phyloP scores from a whole-genome alignment of 2,888 invertebrate species.

The Ectemnius continuus region DNA sequence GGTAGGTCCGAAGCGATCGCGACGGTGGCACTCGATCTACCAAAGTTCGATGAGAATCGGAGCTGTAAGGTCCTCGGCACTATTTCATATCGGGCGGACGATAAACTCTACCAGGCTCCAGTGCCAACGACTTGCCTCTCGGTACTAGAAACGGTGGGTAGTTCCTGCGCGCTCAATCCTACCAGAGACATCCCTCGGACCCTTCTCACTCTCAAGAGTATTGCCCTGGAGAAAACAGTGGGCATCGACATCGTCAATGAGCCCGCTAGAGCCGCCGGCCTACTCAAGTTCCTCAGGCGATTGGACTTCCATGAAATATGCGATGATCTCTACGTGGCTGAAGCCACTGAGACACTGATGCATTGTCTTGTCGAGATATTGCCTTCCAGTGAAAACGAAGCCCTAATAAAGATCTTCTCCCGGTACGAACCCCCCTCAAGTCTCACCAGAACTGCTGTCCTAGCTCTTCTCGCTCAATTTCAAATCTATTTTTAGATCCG shows the following conservation, averaged over 20 bases:
- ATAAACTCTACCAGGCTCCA: slow-evolving; percentile 63
- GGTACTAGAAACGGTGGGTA: slow-evolving; percentile 55
- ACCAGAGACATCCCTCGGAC: slow-evolving; percentile 31
- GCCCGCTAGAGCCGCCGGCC: slow-evolving; percentile 33
- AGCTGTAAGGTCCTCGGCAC: slow-evolving; percentile 60
- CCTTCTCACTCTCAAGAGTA: slow-evolving; percentile 64
- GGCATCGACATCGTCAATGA: slow-evolving; percentile 42
- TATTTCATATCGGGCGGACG: slow-evolving; percentile 64
- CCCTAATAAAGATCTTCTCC: slow-evolving; percentile 59
- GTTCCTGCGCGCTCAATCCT: slow-evolving; percentile 53
- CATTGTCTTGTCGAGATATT: slow-evolving; percentile 68
- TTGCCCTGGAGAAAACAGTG: slow-evolving; percentile 63
- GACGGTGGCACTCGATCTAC: slow-evolving; percentile 66
- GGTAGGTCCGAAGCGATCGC: slow-evolving; percentile 54
- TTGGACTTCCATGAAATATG: slow-evolving; percentile 60
- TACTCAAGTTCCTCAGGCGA: slow-evolving; percentile 57
- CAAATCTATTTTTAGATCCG: slow-evolving; percentile 56
- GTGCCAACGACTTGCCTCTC: slow-evolving; percentile 57
- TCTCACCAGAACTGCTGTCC: neutral
- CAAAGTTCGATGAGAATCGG: slow-evolving; percentile 59
- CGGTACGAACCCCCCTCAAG: slow-evolving; percentile 55
- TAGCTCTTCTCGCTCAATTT: neutral
- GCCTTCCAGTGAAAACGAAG: slow-evolving; percentile 38
- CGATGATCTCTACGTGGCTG: slow-evolving; percentile 59
- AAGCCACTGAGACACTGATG: slow-evolving; percentile 57